Base-by-base conservation (phyloP, 2,888 invertebrate species). In the Leptogaster cylindrica region DNA sequence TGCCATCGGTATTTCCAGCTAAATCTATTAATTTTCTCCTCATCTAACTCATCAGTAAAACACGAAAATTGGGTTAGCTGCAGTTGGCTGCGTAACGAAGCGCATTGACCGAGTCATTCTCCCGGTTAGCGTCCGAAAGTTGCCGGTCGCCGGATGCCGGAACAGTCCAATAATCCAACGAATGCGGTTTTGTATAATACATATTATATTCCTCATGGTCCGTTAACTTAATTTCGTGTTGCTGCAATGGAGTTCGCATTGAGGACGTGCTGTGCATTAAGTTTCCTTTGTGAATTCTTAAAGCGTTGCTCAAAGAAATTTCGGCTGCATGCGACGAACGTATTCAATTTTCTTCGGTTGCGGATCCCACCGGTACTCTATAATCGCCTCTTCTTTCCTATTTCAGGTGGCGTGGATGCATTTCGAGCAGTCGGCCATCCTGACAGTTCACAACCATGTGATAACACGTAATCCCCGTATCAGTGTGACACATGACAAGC, bases 321-420 rank as follows among this genome's bases (percentile, higher is more conserved):
- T 18, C 6, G 39, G 6, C 55, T 55, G 55, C 20, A 55, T 55
- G 55, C 55, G 39, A 36, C 20, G 55, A 52, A 55, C 55, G 39
- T 25, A 55, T 55, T 55, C 55, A 39, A 55, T 55, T 55, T 55
- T 33, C 12, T 36, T 23, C n/a, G 55, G 31, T 36, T 31, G n/a
- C 36, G 28, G 28, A 16, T 5, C n/a, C 4, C 28, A 27, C 12
- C 12, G 2, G 50, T 23, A 27, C 48, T 65, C 58, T 68, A 3
- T 52, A 16, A 55, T 28, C 66, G 46, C 41, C 64, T 16, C 44
- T 27, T 64, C 63, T 68, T n/a, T 67, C 58, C 68, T 25, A 68
- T 66, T 66, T 46, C 83, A 95, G 95, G 94, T 95, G 72, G 95
- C 95, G 75, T 95, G 95, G 95, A 95, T 95, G 91, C 92, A 95